Evolutionary conservation across 2,797 vertebrate genomes (phyloP).

Genomic region (Myotis planiceps): DNA sequence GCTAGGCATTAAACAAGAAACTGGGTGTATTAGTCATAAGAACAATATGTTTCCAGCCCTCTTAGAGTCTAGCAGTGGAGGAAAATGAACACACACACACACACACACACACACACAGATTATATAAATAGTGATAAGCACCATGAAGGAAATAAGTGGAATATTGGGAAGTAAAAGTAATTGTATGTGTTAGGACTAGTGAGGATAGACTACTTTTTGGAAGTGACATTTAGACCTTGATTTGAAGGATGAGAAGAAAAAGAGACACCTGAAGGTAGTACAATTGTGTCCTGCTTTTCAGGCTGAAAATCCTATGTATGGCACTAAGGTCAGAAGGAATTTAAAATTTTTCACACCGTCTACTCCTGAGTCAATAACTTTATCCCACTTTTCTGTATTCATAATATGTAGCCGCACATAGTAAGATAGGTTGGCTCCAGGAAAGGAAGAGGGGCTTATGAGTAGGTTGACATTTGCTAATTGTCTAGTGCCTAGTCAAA

Average conservation of each 20-base stretch:
- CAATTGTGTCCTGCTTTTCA: background rate
- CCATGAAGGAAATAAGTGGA: background rate
- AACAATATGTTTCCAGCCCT: background rate
- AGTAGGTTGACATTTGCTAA: background rate
- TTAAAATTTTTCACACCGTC: background rate
- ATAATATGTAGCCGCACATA: background rate
- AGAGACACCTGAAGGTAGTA: background rate
- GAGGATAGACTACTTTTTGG: background rate
- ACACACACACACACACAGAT: background rate
- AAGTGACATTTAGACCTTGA: background rate
- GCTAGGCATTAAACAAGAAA: background rate
- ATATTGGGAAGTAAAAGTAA: background rate
- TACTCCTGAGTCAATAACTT: background rate
- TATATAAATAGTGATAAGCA: background rate
- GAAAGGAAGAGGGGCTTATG: background rate
- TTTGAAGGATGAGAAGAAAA: background rate
- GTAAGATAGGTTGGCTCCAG: background rate
- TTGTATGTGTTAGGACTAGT: background rate
- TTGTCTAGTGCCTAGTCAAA: background rate
- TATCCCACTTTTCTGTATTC: background rate
- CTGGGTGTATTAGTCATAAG: background rate
- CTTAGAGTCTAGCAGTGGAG: background rate
- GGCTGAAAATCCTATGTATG: background rate
- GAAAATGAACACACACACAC: background rate
- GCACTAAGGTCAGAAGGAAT: background rate